A percentile compares a stretch with the other conserved stretches of the same genome.
These are phyloP conservation scores for Macropus fuliginosus DNA, from an alignment of 2,797 vertebrate species.

Conservation along the genomic window DNA sequence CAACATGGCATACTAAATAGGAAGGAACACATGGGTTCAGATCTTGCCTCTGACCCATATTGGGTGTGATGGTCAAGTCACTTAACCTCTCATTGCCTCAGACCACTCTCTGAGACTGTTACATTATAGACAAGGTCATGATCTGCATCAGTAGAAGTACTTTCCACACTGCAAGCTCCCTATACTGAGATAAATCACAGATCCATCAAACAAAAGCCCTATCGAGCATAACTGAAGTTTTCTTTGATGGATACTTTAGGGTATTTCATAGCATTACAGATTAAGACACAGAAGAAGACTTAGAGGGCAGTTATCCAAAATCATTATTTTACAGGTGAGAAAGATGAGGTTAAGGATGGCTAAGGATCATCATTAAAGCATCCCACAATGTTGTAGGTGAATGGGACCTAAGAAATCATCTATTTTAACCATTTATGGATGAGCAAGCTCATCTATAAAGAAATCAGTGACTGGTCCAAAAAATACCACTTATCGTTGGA, in stretches of 20 bases:
- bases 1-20: neutral
- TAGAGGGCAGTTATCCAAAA: neutral
- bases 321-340: neutral
- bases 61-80: neutral
- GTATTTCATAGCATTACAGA: neutral
- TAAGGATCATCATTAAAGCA: neutral
- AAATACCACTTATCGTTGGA: neutral
- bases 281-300: neutral
- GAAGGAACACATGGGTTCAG: neutral
- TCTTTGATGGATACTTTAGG: neutral
- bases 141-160: neutral
- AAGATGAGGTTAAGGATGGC: neutral
- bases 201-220: neutral
- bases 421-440: neutral
- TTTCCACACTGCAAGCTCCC: neutral
- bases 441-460: neutral
- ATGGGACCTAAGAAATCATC: neutral
- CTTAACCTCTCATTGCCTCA: neutral
- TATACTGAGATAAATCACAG: neutral
- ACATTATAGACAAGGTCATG: neutral
- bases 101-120: neutral
- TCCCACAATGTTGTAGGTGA: neutral
- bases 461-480: neutral
- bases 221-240: neutral
- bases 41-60: neutral